Percentiles rank a stretch among this genome's conserved stretches.
phyloP scores from a whole-genome alignment of 2,888 invertebrate species.

The Julus scanicus region DNA sequence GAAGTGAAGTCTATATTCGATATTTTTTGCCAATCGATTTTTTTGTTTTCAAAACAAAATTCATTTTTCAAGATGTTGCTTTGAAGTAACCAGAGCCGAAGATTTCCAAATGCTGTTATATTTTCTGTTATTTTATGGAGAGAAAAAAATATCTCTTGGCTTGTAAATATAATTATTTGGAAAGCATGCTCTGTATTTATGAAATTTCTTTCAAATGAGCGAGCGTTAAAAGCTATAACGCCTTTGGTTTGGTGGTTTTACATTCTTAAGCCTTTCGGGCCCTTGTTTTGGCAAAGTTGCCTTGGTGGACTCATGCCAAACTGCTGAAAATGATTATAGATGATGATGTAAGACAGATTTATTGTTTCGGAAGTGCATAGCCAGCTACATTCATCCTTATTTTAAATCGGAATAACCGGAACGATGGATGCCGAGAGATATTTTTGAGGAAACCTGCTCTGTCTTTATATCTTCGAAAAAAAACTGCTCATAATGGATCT shows the following conservation, averaged over 20 bases:
- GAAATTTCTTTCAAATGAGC: too few relatives aligned
- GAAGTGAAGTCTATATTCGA: neutral
- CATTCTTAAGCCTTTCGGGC: neutral
- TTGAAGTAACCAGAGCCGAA: too few relatives aligned
- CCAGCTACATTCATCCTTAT: neutral
- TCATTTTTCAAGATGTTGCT: neutral
- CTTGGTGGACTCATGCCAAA: neutral
- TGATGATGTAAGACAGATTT: slow-evolving; percentile 8
- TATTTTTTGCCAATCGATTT: neutral
- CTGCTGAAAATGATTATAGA: neutral
- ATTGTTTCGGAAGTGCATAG: neutral
- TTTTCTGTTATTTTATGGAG: too few relatives aligned
- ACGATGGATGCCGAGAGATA: neutral
- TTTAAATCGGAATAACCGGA: neutral
- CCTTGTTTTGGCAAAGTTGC: neutral
- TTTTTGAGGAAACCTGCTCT: neutral
- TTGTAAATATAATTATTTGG: too few relatives aligned
- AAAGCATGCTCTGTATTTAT: too few relatives aligned
- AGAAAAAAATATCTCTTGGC: too few relatives aligned
- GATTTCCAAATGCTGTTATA: too few relatives aligned
- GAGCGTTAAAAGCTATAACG: too few relatives aligned
- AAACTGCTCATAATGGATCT: neutral
- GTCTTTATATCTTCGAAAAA: slow-evolving; percentile 2
- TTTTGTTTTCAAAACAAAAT: neutral
- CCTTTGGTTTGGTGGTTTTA: too few relatives aligned